Evolutionary conservation across 1,140 invertebrate species (phyloP).

Genomic region (Zaprionus nigranus): DNA sequence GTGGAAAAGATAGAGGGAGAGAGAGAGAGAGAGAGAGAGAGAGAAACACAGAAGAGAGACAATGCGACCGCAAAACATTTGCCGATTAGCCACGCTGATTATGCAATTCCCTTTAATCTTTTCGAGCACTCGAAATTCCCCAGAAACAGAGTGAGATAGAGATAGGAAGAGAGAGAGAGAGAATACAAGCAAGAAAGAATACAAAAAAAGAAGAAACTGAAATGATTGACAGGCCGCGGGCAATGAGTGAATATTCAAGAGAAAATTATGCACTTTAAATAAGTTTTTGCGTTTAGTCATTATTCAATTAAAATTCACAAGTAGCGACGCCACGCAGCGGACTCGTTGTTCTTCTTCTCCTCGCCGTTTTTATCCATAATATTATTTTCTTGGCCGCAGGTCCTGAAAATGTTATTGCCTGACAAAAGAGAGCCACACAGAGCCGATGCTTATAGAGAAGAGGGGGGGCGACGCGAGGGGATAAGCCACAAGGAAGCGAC

Average conservation of each 20-base stretch:
- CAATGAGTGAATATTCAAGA: constrained; percentile 46
- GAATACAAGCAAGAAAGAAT: neutral
- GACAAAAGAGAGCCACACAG: constrained; percentile 39
- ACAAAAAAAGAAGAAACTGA: neutral
- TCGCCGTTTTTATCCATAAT: constrained; percentile 26
- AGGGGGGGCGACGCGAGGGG: neutral
- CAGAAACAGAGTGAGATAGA: neutral
- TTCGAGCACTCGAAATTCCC: constrained; percentile 19
- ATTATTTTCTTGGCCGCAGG: constrained; percentile 54
- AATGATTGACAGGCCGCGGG: constrained; percentile 47
- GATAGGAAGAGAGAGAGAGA: constrained; percentile 3
- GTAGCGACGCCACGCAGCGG: too few species aligned
- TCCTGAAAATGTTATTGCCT: constrained; percentile 47
- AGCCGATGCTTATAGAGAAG: constrained; percentile 27
- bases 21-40: too few species aligned
- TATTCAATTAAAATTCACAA: constrained; percentile 66
- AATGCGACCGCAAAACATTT: constrained; percentile 59
- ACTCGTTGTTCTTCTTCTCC: neutral
- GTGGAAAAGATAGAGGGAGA: neutral
- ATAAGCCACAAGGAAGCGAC: neutral
- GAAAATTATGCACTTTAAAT: constrained; percentile 66
- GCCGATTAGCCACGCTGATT: constrained; percentile 65
- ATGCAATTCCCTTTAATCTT: constrained; percentile 70
- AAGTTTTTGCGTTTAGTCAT: constrained; percentile 56
- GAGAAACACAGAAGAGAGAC: neutral